Evolutionary conservation across 2,888 invertebrate species (phyloP), one percentile per base, ranked within the genome.

Genomic region (Drosophila anomelani): DNA sequence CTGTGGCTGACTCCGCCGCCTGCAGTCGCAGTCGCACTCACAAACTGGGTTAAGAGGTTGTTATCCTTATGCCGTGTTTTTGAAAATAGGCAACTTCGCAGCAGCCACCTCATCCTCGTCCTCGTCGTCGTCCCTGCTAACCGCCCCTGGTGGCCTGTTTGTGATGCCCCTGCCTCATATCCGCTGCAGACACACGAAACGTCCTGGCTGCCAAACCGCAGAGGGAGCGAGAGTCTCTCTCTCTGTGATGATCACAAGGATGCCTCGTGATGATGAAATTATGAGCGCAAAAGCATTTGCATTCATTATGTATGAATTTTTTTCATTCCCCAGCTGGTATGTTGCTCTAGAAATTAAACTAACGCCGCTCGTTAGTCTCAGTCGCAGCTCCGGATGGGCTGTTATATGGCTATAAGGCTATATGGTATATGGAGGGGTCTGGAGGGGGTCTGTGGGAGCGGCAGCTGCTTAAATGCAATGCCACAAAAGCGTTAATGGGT

Each of bases 61-160:
- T 86, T 86, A 86, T 86, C 85, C 85, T 88, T 89, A 89, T 86
- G 85, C 85, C 85, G 84, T 87, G 89, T 88, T 86, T 85, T 87
- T 80, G 85, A 88, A 89, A 86, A 86, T 86, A 88, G 85, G 90
- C 84, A 84, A 58, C 71, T 46, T 56, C 29, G 76, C 58, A 54
- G 71, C 76, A 36, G 51, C 26, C 39, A 15, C n/a, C 43, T 51
- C 73, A 8, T 44, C n/a, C n/a, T 17, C 41, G 41, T 20, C 46
- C 15, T 46, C 44, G 53, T 71, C 41, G 55, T 69, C 41, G 58
- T 69, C 60, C 43, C 53, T 26, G 63, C 47, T 55, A 17, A 56
- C 51, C 43, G 20, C 64, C 64, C 51, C 47, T 53, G 53, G 78
- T 57, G 67, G 60, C 55, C 83, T 88, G 89, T 83, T 89, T 89